Base-by-base conservation (phyloP, 2,888 invertebrate species). In the Ophion ellenae region DNA sequence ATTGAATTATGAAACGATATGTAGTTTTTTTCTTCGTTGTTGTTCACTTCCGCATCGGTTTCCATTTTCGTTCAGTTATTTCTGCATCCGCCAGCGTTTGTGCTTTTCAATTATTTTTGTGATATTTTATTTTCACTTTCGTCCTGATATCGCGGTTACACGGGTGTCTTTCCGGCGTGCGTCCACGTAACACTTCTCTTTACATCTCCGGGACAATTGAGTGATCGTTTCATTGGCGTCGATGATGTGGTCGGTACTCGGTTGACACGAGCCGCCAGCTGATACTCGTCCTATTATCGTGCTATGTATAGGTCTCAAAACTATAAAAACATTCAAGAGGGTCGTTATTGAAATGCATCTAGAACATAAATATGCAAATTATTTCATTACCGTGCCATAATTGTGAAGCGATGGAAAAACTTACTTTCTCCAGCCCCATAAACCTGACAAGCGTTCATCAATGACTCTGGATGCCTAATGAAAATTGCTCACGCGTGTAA, bases 241-340 rank as follows among this genome's bases (percentile, higher is more conserved):
- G 40, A 67, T 53, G 80, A 74, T 45, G 59, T 32, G 71, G 36
- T 53, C 71, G 28, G 36, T 80, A 66, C 70, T 70, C 63, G 78
- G 69, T 74, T 69, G 78, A 70, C 78, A 79, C 78, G 78, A 79
- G 78, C 78, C 78, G 63, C 70, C 78, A 70, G 78, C 63, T 79
- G 78, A 40, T 20, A 28, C 47, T 45, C 32, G 66, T 61, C 28
- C 17, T 9, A n/a, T 9, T 24, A 17, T 47, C 28, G 64, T 36
- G 59, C 59, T 20, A 28, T 28, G 9, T 32, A 73, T 14, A 70
- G 2, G 11, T 71, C 32, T 17, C n/a, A 59, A 14, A 14, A 74
- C 17, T 24, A n/a, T 4, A 40, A 14, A 40, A 24, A 47, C 24
- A 53, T 14, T 14, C 53, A 53, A 53, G 53, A 11, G 53, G 11